Evolutionary conservation across 1,140 invertebrate species (phyloP), one percentile per base, ranked within the genome.

Genomic region (Tetramorium simillimum): DNA sequence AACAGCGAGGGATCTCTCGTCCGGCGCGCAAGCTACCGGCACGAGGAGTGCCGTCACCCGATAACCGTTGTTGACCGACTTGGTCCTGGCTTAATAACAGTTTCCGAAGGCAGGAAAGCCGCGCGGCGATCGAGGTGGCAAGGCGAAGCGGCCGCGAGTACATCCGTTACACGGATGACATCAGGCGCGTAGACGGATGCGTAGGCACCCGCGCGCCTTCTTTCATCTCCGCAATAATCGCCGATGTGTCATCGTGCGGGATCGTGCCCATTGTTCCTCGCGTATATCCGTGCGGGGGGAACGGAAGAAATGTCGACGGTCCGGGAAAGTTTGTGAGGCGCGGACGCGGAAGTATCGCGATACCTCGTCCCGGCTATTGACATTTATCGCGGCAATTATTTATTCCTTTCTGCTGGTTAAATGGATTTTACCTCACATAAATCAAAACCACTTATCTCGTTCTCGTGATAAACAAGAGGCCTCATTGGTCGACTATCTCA

Each of bases 41-140:
- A 18, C 67, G 63, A 84, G 46, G 65, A 80, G 78, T 53, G 58
- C 56, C 18, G 28, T 82, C 43, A 24, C 40, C 53, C 60, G 85
- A 84, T 89, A 87, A 89, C 78, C 76, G 88, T 80, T 84, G 89
- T 87, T 87, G 49, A 65, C 72, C 73, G 63, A 89, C 77, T 86
- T 72, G 65, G n/a, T 62, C 69, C 43, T 46, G 67, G 28, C 73
- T 85, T 80, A 88, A 88, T 86, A 88, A 88, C 82, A 82, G 84
- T 88, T 62, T 60, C 86, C 73, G 51, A 80, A 88, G 73, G 58
- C 67, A 65, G 62, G 53, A 82, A 76, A 73, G 51, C 58, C n/a
- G 14, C n/a, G 14, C 28, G 12, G 16, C 16, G 46, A 82, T 49
- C 18, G 18, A 82, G 58, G 16, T 56, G 58, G 40, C 28, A 21